Conservation (phyloP, 2,797 vertebrate genomes). For the Leptodactylus fallax region DNA sequence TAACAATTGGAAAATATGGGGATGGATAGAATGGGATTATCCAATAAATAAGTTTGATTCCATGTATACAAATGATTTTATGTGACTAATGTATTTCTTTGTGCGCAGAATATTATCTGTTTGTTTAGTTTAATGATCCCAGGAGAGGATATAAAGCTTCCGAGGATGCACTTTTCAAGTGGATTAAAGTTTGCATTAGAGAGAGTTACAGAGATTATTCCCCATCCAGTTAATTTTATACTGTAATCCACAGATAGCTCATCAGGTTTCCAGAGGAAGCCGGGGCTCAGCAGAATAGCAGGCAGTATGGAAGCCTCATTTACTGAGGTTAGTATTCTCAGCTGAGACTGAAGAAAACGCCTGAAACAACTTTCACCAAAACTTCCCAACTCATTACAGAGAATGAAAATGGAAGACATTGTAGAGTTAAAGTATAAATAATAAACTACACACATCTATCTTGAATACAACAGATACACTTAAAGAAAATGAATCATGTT, state of each 20-base stretch:
- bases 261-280: constrained; percentile 35
- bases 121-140: constrained; percentile 50
- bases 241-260: constrained; percentile 53
- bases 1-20: constrained; percentile 9
- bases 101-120: constrained; percentile 35
- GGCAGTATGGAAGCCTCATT: constrained; percentile 11
- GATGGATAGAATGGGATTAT: constrained; percentile 37
- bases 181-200: constrained; percentile 56
- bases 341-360: too few species aligned
- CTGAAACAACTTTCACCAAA: not conserved
- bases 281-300: not conserved
- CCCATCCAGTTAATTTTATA: constrained; percentile 57
- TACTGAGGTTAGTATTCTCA: not conserved
- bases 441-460: not conserved
- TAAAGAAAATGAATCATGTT: too few species aligned
- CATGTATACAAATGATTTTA: constrained; percentile 48
- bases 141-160: constrained; percentile 45
- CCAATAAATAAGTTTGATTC: constrained; percentile 24
- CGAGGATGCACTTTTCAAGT: constrained; percentile 51
- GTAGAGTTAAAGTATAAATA: not conserved
- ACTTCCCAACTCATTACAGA: not conserved
- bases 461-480: not conserved
- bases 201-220: constrained; percentile 57
- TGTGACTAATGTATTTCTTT: constrained; percentile 45
- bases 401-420: not conserved